Conservation (phyloP, 1,140 invertebrate species). For the Hycleus phaleratus region DNA sequence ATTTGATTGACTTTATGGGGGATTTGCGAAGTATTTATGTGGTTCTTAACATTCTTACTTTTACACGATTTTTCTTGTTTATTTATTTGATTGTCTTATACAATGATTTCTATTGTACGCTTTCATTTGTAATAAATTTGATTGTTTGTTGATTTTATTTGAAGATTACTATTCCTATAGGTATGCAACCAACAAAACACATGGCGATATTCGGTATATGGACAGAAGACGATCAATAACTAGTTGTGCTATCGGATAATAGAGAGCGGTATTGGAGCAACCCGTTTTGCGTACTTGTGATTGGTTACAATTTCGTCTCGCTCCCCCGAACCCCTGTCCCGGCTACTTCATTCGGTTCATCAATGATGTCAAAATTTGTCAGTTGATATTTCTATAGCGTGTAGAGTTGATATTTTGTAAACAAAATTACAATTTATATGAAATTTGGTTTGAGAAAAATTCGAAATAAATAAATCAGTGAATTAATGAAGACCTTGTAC, state of each 20-base stretch:
- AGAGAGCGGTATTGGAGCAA: background rate
- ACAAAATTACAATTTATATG: background rate
- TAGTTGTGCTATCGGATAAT: background rate
- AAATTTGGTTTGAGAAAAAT: no score
- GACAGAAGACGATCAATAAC: background rate
- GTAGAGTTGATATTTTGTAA: constrained; percentile 7
- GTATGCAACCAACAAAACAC: constrained; percentile 4
- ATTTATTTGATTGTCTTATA: constrained; percentile 9
- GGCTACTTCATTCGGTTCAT: constrained; percentile 4
- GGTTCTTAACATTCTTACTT: constrained; percentile 10
- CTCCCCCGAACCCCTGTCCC: background rate
- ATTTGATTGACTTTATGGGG: background rate
- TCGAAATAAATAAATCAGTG: no score
- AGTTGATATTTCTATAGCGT: constrained; percentile 1
- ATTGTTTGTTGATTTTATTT: no score
- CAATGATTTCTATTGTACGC: background rate
- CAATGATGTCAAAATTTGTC: constrained; percentile 16
- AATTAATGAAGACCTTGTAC: no score
- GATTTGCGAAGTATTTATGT: constrained; percentile 3
- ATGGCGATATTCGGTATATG: no score
- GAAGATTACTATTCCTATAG: background rate
- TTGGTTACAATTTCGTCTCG: background rate
- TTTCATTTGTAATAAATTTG: no score
- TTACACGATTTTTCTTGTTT: background rate
- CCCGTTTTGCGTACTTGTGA: background rate